Evolutionary conservation across 1,140 invertebrate species (phyloP).

Genomic region (Saccostrea echinata): DNA sequence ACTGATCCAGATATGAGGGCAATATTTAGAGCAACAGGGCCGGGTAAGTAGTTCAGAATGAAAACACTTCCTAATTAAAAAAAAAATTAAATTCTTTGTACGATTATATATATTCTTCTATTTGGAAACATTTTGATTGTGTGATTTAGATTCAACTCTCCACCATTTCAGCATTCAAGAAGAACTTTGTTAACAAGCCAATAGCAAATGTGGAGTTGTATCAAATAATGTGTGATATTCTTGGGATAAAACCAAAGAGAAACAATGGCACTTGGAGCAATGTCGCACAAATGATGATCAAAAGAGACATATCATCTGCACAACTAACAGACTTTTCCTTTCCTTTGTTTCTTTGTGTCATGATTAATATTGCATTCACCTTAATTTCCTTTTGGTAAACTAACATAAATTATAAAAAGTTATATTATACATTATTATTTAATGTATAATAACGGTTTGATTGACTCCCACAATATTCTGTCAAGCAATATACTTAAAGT

Average conservation of each 20-base stretch:
- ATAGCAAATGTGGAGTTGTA: constrained; percentile 77
- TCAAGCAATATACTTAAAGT: too few species aligned
- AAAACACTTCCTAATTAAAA: too few species aligned
- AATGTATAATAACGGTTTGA: too few species aligned
- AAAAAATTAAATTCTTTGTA: too few species aligned
- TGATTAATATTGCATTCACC: background rate
- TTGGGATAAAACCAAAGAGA: constrained; percentile 65
- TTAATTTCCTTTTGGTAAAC: too few species aligned
- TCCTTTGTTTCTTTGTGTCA: background rate
- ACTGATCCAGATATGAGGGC: background rate
- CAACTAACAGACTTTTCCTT: background rate
- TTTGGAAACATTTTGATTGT: too few species aligned
- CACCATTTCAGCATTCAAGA: constrained; percentile 61
- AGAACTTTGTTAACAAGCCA: constrained; percentile 47
- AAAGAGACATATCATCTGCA: background rate
- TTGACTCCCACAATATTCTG: too few species aligned
- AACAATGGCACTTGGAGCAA: constrained; percentile 62
- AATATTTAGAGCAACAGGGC: constrained; percentile 2
- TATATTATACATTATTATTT: too few species aligned
- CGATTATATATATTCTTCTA: too few species aligned
- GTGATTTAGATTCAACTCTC: background rate
- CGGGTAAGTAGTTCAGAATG: too few species aligned
- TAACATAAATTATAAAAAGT: too few species aligned
- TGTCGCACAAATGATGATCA: constrained; percentile 47
- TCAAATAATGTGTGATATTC: constrained; percentile 75